These are phyloP conservation scores for Drosophila murphyi DNA, from an alignment of 1,140 invertebrate genomes.

Conservation along the genomic window DNA sequence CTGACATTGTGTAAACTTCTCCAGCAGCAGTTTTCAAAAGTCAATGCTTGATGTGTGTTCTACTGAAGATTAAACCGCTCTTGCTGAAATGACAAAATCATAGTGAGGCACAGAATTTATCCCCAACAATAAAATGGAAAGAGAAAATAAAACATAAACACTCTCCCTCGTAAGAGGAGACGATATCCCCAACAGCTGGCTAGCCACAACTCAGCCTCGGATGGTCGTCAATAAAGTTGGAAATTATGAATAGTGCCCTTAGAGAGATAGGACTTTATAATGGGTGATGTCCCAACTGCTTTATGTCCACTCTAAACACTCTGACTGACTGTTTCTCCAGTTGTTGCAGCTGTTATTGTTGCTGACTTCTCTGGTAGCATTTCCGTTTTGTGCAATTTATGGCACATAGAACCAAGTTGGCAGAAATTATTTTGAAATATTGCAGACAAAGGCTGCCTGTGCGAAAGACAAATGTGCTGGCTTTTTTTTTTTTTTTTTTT, in stretches of 20 bases:
- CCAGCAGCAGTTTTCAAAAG: too few relatives aligned
- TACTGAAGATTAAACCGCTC: not conserved
- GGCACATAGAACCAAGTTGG: constrained; percentile 26
- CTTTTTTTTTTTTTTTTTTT: not conserved
- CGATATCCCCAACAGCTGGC: constrained; percentile 24
- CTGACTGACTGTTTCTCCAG: constrained; percentile 19
- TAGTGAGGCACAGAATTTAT: not conserved
- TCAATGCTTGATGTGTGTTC: too few relatives aligned
- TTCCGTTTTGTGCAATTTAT: constrained; percentile 52
- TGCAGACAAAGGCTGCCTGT: constrained; percentile 48
- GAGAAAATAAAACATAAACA: constrained; percentile 10
- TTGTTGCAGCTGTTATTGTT: constrained; percentile 15
- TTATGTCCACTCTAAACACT: constrained; percentile 49
- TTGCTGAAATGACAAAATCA: not conserved
- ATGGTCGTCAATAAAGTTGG: constrained; percentile 49
- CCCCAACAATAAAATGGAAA: not conserved
- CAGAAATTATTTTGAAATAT: constrained; percentile 57
- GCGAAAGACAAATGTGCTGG: constrained; percentile 31
- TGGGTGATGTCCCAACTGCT: constrained; percentile 42
- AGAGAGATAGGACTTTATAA: constrained; percentile 32
- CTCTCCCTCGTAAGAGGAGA: constrained; percentile 1
- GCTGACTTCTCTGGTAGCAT: constrained; percentile 24
- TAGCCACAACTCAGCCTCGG: constrained; percentile 42
- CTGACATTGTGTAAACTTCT: too few relatives aligned
- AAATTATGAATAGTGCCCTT: constrained; percentile 31